phyloP scores from a whole-genome alignment of 2,888 invertebrate genomes.

The Cyclophora albipunctata region DNA sequence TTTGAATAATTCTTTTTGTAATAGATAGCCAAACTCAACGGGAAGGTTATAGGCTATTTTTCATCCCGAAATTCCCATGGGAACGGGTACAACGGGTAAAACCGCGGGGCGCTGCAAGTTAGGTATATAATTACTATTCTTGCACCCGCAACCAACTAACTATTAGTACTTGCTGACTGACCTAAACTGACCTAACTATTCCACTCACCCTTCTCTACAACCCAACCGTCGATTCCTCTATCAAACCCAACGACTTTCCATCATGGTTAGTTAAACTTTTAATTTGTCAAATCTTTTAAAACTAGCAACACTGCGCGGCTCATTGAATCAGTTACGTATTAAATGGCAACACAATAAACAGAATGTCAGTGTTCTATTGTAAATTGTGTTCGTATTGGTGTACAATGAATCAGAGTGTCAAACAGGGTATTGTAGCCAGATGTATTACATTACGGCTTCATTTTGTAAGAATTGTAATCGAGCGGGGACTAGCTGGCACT shows the following conservation, averaged over 20 bases:
- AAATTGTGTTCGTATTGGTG: conserved; percentile 47
- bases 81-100: too few species aligned
- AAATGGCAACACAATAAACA: conserved; percentile 45
- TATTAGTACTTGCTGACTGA: too few species aligned
- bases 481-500: conserved; percentile 33
- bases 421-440: conserved; percentile 56
- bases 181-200: too few species aligned
- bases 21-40: too few species aligned
- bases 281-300: conserved; percentile 9
- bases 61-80: too few species aligned
- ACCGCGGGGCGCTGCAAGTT: too few species aligned
- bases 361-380: conserved; percentile 49
- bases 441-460: conserved; percentile 70
- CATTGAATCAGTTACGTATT: conserved; percentile 34
- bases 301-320: conserved; percentile 31
- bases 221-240: too few species aligned
- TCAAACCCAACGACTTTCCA: too few species aligned
- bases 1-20: too few species aligned
- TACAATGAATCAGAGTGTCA: conserved; percentile 64
- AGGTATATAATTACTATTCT: neutral
- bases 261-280: neutral
- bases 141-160: too few species aligned
- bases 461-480: conserved; percentile 61
- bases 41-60: too few species aligned
- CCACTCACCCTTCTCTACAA: too few species aligned